Percentiles rank a stretch among this genome's conserved stretches.
These are phyloP conservation scores for Oreonectes daqikongensis DNA, from an alignment of 2,797 vertebrate species.

Conservation along the genomic window DNA sequence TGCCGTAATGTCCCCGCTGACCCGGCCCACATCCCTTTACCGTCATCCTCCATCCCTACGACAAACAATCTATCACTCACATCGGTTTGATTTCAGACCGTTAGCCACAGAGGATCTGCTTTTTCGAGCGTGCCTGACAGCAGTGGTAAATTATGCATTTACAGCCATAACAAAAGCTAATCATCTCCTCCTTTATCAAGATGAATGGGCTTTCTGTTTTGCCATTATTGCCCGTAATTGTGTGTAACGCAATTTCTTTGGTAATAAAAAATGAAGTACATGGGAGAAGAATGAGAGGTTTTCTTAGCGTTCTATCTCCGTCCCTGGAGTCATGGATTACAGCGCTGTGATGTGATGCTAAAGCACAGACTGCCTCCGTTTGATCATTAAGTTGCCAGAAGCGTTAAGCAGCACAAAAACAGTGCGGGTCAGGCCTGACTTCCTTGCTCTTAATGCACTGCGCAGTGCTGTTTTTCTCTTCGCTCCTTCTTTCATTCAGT, in stretches of 20 bases:
- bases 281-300: conserved; percentile 66
- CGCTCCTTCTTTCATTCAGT: not conserved
- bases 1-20: conserved; percentile 65
- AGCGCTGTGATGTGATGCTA: conserved; percentile 39
- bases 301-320: conserved; percentile 69
- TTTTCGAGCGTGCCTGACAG: conserved; percentile 21
- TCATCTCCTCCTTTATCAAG: conserved; percentile 53
- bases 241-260: conserved; percentile 40
- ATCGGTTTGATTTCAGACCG: not conserved
- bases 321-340: conserved; percentile 57
- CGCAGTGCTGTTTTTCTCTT: conserved; percentile 24
- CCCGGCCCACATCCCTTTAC: not conserved
- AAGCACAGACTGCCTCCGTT: conserved; percentile 68
- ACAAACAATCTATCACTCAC: not conserved
- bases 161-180: conserved; percentile 44
- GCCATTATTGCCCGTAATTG: conserved; percentile 51
- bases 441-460: conserved; percentile 63
- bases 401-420: conserved; percentile 65
- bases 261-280: conserved; percentile 53
- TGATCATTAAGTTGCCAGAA: conserved; percentile 69
- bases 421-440: conserved; percentile 42
- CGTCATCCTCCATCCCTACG: too few relatives aligned
- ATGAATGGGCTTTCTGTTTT: conserved; percentile 49
- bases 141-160: conserved; percentile 42
- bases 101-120: conserved; percentile 14